These are phyloP conservation scores for Chamaetylas fuelleborni DNA, from an alignment of 2,113 vertebrate species.

Conservation along the genomic window DNA sequence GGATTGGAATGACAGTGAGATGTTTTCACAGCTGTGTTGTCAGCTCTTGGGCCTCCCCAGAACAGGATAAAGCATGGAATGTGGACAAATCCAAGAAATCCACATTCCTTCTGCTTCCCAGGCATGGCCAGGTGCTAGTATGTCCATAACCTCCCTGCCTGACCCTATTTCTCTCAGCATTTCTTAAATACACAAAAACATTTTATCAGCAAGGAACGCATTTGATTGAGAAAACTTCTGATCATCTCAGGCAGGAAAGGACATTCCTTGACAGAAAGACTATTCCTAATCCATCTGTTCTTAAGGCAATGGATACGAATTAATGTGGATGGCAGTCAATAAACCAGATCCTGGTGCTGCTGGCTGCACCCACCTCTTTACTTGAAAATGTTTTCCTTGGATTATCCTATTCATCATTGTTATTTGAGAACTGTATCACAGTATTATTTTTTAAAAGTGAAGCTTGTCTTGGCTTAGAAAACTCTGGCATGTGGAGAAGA, in stretches of 20 bases:
- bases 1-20: fast-evolving
- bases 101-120: background rate
- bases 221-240: background rate
- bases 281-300: background rate
- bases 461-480: background rate
- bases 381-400: background rate
- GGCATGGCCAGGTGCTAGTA: background rate
- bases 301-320: background rate
- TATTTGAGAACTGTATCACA: background rate
- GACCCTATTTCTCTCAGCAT: fast-evolving
- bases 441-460: background rate
- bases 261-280: background rate
- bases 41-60: background rate
- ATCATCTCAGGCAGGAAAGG: background rate
- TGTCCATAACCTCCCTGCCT: background rate
- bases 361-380: background rate
- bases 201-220: background rate
- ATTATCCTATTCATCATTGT: fast-evolving
- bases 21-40: background rate
- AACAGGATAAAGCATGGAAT: fast-evolving
- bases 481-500: background rate
- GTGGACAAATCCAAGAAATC: background rate
- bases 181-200: background rate
- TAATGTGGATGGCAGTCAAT: background rate
- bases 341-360: background rate